Base-by-base conservation (phyloP, 1,140 invertebrate species). In the Megathymus violae region DNA sequence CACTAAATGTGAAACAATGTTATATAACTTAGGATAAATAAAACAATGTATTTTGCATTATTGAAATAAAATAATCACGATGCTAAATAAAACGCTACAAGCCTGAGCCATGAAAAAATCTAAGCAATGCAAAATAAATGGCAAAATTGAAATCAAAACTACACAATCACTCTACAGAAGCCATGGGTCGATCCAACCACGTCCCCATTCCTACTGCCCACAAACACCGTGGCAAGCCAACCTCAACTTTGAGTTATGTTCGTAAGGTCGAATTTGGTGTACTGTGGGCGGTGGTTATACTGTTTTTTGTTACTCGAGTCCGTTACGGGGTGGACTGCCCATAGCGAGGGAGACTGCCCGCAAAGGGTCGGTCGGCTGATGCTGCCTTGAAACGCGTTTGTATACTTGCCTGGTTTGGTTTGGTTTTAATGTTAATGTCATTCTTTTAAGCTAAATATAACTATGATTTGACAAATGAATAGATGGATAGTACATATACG, bases 311-410 rank as follows among this genome's bases (percentile, higher is more conserved):
- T 71, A 64, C 36, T 61, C 61, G 64, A 65, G 71, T 76, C 72
- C 80, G 77, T 80, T 79, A 75, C 69, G 74, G 82, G 86, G 81
- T 81, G 82, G 76, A 86, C 84, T 89, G 86, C 84, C 84, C 84
- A 87, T 76, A 73, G 71, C 62, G 75, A 80, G 84, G 86, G 82
- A 76, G 80, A 86, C 80, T 86, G 85, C 64, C 85, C 85, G 83
- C 83, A 89, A 88, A 84, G 83, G 84, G 82, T 85, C 81, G 74
- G 66, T 61, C 71, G 71, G 60, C 40, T 62, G n/a, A 62, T 82
- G 85, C 79, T 61, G 50, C 77, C 75, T 89, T 88, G 78, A 65
- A 62, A 78, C 56, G 41, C 31, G 40, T 16, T 27, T 59, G 51
- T 67, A 25, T 1, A 38, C 61, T 63, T 27, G 13, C 38, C 34